Conservation (phyloP, 2,888 invertebrate genomes). For the Agrochola circellaris region DNA sequence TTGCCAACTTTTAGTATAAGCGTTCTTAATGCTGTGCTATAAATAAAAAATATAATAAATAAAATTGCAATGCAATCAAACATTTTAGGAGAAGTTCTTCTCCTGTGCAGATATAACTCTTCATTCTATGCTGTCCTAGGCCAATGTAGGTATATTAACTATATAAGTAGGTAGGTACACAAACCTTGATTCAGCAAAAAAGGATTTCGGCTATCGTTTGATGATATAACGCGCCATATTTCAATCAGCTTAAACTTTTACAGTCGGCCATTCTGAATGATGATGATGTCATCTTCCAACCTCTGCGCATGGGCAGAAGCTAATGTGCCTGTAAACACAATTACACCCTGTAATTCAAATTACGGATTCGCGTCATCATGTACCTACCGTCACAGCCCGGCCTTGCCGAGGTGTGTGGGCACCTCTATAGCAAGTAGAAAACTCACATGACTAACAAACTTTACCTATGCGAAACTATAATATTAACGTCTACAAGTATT, state of each 20-base stretch:
- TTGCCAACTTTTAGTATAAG: too few species aligned
- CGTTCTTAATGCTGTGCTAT: too few species aligned
- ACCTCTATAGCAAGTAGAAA: slow-evolving; percentile 22
- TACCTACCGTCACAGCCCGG: slow-evolving; percentile 50
- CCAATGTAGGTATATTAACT: too few species aligned
- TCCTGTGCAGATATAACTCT: neutral
- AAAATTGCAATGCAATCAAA: neutral
- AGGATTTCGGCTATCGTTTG: too few species aligned
- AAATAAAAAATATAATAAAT: neutral
- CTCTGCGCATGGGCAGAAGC: neutral
- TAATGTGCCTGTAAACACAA: slow-evolving; percentile 26
- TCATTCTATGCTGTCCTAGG: neutral
- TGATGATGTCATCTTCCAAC: neutral
- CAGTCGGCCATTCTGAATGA: neutral
- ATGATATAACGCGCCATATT: neutral
- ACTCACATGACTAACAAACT: slow-evolving; percentile 52
- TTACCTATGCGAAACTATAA: slow-evolving; percentile 23
- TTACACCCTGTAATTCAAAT: slow-evolving; percentile 26
- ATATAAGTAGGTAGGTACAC: too few species aligned
- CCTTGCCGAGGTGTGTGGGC: slow-evolving; percentile 43
- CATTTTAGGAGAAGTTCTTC: neutral
- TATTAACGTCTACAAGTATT: slow-evolving; percentile 5
- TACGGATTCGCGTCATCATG: slow-evolving; percentile 23
- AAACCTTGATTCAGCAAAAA: neutral
- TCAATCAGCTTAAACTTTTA: neutral